Conservation (phyloP, 1,140 invertebrate genomes). For the Pachyrhynchus sulphureomaculatus region DNA sequence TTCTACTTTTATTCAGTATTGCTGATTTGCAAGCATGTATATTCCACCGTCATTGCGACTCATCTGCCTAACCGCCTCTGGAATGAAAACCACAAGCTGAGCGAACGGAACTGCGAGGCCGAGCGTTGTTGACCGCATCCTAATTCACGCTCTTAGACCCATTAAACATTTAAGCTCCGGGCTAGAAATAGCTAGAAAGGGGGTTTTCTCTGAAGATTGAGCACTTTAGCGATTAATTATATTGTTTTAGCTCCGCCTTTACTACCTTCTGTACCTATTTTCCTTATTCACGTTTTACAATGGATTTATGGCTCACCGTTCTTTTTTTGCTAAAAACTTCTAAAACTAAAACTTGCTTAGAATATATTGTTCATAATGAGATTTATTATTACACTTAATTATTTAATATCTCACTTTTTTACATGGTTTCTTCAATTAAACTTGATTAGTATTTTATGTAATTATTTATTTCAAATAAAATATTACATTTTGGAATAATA, state of each 20-base stretch:
- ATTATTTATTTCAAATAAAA: too few species aligned
- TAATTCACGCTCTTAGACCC: conserved; percentile 46
- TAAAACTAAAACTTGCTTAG: too few species aligned
- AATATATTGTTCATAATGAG: too few species aligned
- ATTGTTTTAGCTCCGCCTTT: background rate
- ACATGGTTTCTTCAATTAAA: too few species aligned
- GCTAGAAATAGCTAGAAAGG: conserved; percentile 37
- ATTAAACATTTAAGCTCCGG: conserved; percentile 51
- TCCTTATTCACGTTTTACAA: background rate
- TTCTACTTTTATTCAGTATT: too few species aligned
- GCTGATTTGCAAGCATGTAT: too few species aligned
- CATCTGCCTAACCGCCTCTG: conserved; percentile 32
- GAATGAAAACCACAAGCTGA: conserved; percentile 45
- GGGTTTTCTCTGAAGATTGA: conserved; percentile 11
- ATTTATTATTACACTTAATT: too few species aligned
- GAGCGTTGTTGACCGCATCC: conserved; percentile 39
- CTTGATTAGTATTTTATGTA: too few species aligned
- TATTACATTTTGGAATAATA: too few species aligned
- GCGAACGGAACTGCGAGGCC: conserved; percentile 34
- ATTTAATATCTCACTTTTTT: too few species aligned
- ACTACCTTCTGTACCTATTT: background rate
- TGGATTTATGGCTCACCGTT: too few species aligned
- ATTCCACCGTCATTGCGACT: background rate
- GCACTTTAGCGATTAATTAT: conserved; percentile 7
- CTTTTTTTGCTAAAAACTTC: too few species aligned